Evolutionary conservation across 2,113 vertebrate species (phyloP).

Genomic region (Neofelis nebulosa): DNA sequence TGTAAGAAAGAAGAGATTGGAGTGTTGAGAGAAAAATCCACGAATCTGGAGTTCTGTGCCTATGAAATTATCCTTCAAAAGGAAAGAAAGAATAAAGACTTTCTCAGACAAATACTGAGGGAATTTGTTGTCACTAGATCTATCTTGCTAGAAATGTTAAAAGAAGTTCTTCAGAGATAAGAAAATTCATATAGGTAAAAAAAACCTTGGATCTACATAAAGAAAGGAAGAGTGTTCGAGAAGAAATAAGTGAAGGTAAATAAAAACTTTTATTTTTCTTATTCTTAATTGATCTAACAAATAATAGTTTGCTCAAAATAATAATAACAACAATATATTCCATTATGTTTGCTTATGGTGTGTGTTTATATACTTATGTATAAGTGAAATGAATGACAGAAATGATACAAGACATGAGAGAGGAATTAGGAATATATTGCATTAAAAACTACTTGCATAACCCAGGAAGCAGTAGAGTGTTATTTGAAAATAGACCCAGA

Average conservation of each 20-base stretch:
- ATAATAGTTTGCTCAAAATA: not conserved
- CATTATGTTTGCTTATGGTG: not conserved
- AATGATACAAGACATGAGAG: not conserved
- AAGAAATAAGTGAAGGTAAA: not conserved
- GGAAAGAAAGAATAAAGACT: not conserved
- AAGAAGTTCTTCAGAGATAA: not conserved
- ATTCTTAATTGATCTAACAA: not conserved
- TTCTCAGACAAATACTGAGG: not conserved
- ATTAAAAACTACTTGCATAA: not conserved
- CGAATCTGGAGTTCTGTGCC: not conserved
- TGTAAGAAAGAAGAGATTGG: not conserved
- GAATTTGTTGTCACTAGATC: not conserved
- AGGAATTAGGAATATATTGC: not conserved
- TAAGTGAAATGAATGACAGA: not conserved
- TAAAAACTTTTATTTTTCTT: not conserved
- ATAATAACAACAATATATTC: not conserved
- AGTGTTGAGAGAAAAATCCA: not conserved
- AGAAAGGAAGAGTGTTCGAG: not conserved
- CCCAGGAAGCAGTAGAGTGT: not conserved
- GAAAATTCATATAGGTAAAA: not conserved
- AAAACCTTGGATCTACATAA: not conserved
- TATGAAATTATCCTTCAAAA: not conserved
- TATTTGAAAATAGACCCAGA: not conserved
- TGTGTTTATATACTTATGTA: not conserved
- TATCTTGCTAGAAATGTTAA: not conserved